Evolutionary conservation across 2,113 vertebrate genomes (phyloP).

Genomic region (Dicaeum eximium): DNA sequence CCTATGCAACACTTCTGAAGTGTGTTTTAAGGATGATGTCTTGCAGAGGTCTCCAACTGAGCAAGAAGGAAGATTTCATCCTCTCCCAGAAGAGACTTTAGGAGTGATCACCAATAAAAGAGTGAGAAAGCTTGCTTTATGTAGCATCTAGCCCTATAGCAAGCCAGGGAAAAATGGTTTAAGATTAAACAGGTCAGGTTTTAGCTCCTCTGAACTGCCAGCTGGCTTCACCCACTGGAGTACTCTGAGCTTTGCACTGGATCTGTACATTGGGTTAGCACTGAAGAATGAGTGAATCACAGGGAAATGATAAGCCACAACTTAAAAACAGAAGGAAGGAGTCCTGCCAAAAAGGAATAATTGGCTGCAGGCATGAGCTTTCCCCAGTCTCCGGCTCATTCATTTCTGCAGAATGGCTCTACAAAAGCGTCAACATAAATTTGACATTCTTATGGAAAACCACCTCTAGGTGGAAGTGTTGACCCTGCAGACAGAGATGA

Average conservation of each 20-base stretch:
- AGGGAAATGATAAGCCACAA: background rate
- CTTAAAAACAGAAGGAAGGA: background rate
- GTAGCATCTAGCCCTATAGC: background rate
- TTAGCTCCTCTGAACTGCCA: background rate
- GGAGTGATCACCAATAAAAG: background rate
- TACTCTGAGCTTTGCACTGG: background rate
- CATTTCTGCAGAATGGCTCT: background rate
- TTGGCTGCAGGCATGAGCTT: background rate
- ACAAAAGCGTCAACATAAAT: constrained; percentile 3
- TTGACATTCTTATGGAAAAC: constrained; percentile 36
- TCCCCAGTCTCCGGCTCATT: background rate
- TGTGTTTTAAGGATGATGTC: background rate
- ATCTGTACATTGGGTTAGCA: background rate
- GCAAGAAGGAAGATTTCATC: background rate
- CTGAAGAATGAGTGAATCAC: background rate
- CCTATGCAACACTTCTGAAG: background rate
- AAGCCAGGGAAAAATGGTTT: background rate
- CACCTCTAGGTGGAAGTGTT: constrained; percentile 69
- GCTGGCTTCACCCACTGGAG: background rate
- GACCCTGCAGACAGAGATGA: constrained; percentile 51
- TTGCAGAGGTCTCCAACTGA: background rate
- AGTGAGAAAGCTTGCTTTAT: background rate
- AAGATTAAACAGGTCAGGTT: background rate
- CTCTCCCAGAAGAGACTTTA: background rate
- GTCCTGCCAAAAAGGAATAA: constrained; percentile 18